A percentile compares a stretch with the other conserved stretches of the same genome.
These are phyloP conservation scores for Bucco capensis DNA, from an alignment of 2,113 vertebrate species.

Conservation along the genomic window DNA sequence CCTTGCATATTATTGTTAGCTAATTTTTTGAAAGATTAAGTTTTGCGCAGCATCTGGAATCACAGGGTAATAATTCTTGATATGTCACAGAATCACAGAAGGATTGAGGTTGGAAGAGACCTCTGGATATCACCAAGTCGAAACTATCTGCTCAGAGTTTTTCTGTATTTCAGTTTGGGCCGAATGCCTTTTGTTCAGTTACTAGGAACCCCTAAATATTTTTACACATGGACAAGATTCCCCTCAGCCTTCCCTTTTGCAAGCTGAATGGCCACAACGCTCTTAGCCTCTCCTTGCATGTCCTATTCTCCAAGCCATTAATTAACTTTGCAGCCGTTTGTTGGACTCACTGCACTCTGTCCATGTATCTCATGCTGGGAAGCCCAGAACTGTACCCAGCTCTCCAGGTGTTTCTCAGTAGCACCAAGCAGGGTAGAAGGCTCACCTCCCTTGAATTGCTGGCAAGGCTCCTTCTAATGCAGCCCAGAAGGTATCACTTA, in stretches of 20 bases:
- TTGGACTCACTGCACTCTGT: not conserved
- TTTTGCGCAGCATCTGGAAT: not conserved
- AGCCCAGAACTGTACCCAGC: not conserved
- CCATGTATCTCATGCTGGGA: rapidly evolving
- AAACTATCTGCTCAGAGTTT: not conserved
- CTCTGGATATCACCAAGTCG: not conserved
- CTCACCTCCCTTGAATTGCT: not conserved
- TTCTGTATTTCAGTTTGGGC: not conserved
- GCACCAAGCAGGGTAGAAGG: not conserved
- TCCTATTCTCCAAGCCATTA: not conserved
- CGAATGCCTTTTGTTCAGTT: not conserved
- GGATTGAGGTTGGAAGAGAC: not conserved
- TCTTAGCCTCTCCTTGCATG: not conserved
- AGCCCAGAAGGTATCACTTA: not conserved
- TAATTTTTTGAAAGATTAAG: too few species aligned
- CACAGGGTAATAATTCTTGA: not conserved
- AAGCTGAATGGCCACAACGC: not conserved
- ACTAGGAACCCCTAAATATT: rapidly evolving
- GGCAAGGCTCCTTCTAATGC: not conserved
- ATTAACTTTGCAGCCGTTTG: not conserved
- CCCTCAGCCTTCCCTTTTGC: not conserved
- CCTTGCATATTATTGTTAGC: not conserved
- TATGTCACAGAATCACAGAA: not conserved
- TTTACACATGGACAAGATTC: not conserved
- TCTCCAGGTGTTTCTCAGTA: not conserved